Percentiles rank a stretch among this genome's conserved stretches.
These are phyloP conservation scores for Lasiommata megera DNA, from an alignment of 2,888 invertebrate genomes.

Conservation along the genomic window DNA sequence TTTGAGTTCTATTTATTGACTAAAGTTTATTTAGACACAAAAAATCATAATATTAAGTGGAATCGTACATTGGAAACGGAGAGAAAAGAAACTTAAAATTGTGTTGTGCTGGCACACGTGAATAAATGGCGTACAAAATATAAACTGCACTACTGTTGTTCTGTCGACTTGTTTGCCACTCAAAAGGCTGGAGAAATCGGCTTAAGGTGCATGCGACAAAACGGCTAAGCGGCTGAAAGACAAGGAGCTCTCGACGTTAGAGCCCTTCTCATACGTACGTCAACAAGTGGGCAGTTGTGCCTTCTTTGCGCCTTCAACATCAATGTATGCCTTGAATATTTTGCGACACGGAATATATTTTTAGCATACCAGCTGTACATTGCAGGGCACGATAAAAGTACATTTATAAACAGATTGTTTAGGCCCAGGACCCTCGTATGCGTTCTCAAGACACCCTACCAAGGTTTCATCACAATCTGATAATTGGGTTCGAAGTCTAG, in stretches of 20 bases:
- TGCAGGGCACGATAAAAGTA: too few relatives aligned
- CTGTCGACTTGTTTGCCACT: constrained; percentile 26
- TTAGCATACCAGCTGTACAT: too few relatives aligned
- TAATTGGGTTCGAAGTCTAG: too few relatives aligned
- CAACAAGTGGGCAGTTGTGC: constrained; percentile 70
- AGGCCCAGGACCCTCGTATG: too few relatives aligned
- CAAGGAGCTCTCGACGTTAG: constrained; percentile 64
- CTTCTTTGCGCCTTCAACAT: constrained; percentile 32
- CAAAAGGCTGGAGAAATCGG: constrained; percentile 33
- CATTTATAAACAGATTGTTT: too few relatives aligned
- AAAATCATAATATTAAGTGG: background rate
- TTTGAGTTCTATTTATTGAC: background rate
- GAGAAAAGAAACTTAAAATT: background rate
- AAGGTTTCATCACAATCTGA: too few relatives aligned
- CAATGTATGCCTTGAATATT: constrained; percentile 22
- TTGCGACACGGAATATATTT: background rate
- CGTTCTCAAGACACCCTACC: too few relatives aligned
- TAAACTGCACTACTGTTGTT: constrained; percentile 13
- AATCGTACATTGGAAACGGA: background rate
- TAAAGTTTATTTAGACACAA: background rate
- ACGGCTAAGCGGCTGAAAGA: constrained; percentile 54
- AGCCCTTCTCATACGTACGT: constrained; percentile 55
- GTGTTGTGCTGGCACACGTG: background rate
- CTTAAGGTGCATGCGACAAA: constrained; percentile 39
- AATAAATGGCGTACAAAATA: constrained; percentile 1